Evolutionary conservation across 2,113 vertebrate species (phyloP).

Genomic region (Carlito syrichta): DNA sequence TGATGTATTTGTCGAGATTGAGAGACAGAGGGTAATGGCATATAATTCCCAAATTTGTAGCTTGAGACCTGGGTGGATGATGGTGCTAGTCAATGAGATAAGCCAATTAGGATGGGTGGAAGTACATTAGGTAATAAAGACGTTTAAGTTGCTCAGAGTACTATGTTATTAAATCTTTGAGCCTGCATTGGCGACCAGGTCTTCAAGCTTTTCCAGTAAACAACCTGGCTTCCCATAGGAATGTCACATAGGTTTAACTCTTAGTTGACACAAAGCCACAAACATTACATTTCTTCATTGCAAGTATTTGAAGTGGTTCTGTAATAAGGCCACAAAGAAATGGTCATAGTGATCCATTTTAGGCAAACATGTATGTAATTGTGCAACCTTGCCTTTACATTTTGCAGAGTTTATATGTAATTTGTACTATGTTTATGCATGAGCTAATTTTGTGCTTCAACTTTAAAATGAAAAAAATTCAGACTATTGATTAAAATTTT

Average conservation of each 20-base stretch:
- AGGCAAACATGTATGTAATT: background rate
- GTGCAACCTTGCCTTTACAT: background rate
- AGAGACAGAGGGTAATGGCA: background rate
- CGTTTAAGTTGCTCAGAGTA: background rate
- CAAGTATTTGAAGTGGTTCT: background rate
- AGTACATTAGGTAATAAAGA: background rate
- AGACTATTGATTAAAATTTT: background rate
- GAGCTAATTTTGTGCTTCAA: conserved; percentile 16
- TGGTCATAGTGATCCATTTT: background rate
- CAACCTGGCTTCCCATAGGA: background rate
- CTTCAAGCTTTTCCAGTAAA: background rate
- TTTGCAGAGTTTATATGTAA: background rate
- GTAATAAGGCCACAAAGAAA: background rate
- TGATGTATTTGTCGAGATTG: background rate
- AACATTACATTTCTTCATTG: background rate
- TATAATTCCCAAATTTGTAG: background rate
- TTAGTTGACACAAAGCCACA: background rate
- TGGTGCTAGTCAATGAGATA: background rate
- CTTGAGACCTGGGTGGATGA: background rate
- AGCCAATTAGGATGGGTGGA: background rate
- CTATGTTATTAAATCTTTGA: background rate
- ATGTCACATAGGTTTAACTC: background rate
- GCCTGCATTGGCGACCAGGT: background rate
- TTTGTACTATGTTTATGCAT: background rate
- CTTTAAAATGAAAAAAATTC: background rate